These are phyloP conservation scores for Metacarcinus magister DNA, from an alignment of 2,888 invertebrate species.

Conservation along the genomic window DNA sequence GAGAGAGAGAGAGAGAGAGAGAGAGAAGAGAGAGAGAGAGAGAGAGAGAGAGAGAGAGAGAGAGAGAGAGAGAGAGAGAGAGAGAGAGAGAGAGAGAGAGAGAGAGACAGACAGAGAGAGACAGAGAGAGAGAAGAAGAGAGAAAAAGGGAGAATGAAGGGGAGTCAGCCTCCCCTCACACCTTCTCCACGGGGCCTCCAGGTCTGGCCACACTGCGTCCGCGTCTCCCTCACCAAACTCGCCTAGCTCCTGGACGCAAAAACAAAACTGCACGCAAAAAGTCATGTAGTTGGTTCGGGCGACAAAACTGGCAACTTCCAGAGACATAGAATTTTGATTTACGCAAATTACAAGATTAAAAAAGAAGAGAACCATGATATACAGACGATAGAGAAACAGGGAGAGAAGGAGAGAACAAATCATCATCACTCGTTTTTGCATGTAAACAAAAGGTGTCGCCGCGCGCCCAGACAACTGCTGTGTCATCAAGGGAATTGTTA, in stretches of 20 bases:
- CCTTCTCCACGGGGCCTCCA: background rate
- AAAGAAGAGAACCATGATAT: slow-evolving; percentile 61
- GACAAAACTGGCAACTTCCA: slow-evolving; percentile 26
- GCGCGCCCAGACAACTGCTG: slow-evolving; percentile 11
- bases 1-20: slow-evolving; percentile 20
- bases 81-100: slow-evolving; percentile 1
- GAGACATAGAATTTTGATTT: slow-evolving; percentile 20
- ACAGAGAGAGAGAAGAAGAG: slow-evolving; percentile 31
- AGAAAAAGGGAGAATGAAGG: background rate
- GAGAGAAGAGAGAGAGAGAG: slow-evolving; percentile 11
- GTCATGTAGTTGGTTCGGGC: slow-evolving; percentile 31
- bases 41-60: slow-evolving; percentile 20
- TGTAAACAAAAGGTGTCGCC: slow-evolving; percentile 39
- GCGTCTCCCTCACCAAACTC: background rate
- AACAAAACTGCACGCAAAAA: background rate
- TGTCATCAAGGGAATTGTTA: slow-evolving; percentile 9
- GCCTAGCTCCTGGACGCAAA: background rate
- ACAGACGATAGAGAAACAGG: slow-evolving; percentile 54
- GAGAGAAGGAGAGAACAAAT: slow-evolving; percentile 61
- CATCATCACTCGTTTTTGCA: slow-evolving; percentile 18
- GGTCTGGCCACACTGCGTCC: background rate
- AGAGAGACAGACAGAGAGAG: background rate
- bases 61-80: background rate
- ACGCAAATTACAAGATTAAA: slow-evolving; percentile 53
- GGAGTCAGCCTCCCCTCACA: background rate